These are phyloP conservation scores for Drosophila lacicola DNA, from an alignment of 2,888 invertebrate species.

Conservation along the genomic window DNA sequence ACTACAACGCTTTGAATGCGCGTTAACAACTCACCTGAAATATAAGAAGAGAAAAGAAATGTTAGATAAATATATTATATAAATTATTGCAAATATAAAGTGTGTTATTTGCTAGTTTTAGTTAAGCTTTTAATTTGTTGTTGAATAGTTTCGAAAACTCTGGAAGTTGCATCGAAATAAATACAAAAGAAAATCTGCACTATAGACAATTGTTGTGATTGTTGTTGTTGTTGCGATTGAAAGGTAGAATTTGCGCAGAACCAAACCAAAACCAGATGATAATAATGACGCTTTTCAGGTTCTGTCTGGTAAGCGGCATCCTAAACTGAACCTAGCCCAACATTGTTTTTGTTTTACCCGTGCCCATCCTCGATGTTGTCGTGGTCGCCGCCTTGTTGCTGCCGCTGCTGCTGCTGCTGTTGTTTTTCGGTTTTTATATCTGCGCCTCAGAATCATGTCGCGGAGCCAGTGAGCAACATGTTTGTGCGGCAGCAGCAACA, in stretches of 20 bases:
- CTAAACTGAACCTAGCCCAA: slow-evolving; percentile 66
- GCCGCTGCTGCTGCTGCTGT: slow-evolving; percentile 26
- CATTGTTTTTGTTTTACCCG: slow-evolving; percentile 66
- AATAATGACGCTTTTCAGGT: slow-evolving; percentile 59
- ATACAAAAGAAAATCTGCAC: not conserved
- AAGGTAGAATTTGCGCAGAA: slow-evolving; percentile 37
- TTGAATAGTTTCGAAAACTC: not conserved
- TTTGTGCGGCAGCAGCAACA: slow-evolving; percentile 63
- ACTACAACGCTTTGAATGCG: not conserved
- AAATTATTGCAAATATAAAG: no score
- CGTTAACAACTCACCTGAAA: slow-evolving; percentile 62
- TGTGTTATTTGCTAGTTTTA: no score
- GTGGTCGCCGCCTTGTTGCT: slow-evolving; percentile 35
- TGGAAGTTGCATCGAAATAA: slow-evolving; percentile 46
- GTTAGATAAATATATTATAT: slow-evolving; percentile 21
- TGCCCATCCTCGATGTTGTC: slow-evolving; percentile 22
- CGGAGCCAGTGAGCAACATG: slow-evolving; percentile 79
- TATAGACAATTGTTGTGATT: slow-evolving; percentile 36
- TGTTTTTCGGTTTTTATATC: slow-evolving; percentile 61
- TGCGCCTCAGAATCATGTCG: slow-evolving; percentile 77
- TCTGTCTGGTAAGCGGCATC: slow-evolving; percentile 50
- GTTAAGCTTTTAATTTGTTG: not conserved
- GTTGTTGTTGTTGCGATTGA: slow-evolving; percentile 28
- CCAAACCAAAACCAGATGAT: slow-evolving; percentile 70
- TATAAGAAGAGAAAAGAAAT: slow-evolving; percentile 9